Evolutionary conservation across 2,888 invertebrate species (phyloP), one percentile per base, ranked within the genome.

Genomic region (Lymantria dispar): DNA sequence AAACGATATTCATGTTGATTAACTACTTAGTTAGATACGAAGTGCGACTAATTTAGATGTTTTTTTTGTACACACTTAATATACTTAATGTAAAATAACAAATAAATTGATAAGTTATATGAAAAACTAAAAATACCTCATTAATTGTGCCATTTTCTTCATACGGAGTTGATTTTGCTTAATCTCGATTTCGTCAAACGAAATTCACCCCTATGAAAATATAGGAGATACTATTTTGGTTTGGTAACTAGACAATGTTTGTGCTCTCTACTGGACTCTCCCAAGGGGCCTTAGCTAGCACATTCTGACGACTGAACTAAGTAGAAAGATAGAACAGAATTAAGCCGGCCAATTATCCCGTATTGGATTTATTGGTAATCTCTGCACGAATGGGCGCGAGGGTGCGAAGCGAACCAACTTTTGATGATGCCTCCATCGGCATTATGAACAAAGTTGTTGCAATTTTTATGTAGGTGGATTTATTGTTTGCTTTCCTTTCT

Each of bases 321-420:
- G 91, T 90, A 91, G 90, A 90, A 89, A 91, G 91, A 91, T 91
- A 90, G 91, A 87, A 90, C 86, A 89, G 89, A 91, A 90, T 91
- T 91, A 91, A 91, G 91, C 90, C 87, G 87, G 87, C 89, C 91
- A 91, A 91, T 91, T 91, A 91, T 91, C 91, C 90, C 91, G 90
- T 90, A 91, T 91, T 91, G 90, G 91, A 91, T 91, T 91, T 91
- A 91, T 91, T 91, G 91, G 91, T 91, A 91, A 91, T 91, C 91
- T 90, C 85, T 88, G 90, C 91, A 91, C 91, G 91, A 89, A 89
- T 87, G 83, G 85, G 87, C 88, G 88, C 86, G 88, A 89, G 91
- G 91, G 91, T 90, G 91, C 87, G 89, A 89, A 84, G 73, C 80
- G 83, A 82, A 86, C 88, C 85, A 90, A 91, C 83, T 91, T 90